Percentiles rank a stretch among this genome's conserved stretches.
phyloP scores from a whole-genome alignment of 2,797 vertebrate genomes.

The Hapalemur alaotrensis region DNA sequence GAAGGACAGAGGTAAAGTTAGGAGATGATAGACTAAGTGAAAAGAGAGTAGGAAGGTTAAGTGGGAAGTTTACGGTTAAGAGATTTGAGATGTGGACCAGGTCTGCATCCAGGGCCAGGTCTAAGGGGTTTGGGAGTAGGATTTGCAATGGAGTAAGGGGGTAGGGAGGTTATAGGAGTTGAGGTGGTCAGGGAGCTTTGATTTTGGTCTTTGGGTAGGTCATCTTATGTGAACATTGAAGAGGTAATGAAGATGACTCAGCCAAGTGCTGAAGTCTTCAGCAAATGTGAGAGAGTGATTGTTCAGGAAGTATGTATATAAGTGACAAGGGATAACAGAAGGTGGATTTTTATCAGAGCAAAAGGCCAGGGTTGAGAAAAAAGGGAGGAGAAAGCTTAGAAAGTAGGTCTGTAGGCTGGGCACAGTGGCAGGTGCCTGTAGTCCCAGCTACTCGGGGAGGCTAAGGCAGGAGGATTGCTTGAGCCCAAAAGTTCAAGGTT shows the following conservation, averaged over 20 bases:
- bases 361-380: constrained; percentile 42
- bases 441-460: background rate
- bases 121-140: background rate
- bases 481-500: background rate
- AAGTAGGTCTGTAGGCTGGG: background rate
- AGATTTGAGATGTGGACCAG: constrained; percentile 2
- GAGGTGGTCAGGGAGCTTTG: background rate
- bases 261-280: constrained; percentile 37
- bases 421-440: background rate
- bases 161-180: background rate
- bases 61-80: constrained; percentile 2
- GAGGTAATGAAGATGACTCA: background rate
- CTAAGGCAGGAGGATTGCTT: background rate
- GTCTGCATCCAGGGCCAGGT: background rate
- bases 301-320: background rate
- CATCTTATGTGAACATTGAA: background rate
- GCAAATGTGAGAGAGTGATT: background rate
- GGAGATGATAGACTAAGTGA: background rate
- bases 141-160: constrained; percentile 12
- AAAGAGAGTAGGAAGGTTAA: constrained; percentile 14
- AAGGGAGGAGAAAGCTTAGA: background rate
- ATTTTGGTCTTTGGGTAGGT: background rate
- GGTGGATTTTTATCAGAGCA: background rate
- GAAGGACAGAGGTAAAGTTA: constrained; percentile 14
- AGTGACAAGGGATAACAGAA: background rate